Evolutionary conservation across 2,797 vertebrate genomes (phyloP), one percentile per base, ranked within the genome.

Genomic region (Chrysolophus pictus): DNA sequence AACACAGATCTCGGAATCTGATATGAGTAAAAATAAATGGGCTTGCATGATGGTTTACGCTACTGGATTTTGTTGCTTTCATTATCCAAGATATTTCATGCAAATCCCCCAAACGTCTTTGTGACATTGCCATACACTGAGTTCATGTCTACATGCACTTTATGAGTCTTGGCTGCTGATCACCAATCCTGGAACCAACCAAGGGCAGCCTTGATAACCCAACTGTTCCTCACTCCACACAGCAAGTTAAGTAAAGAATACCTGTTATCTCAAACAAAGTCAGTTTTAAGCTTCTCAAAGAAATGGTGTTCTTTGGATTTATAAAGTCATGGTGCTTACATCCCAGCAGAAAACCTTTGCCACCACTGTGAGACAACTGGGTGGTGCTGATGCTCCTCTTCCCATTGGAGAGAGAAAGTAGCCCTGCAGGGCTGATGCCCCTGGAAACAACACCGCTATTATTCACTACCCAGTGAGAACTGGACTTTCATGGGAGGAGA

Each of bases 171-270:
- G 26, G 23, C 24, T 60, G n/a, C 24, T 35, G 39, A 17, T n/a
- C 67, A n/a, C 3, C 47, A 16, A 2, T 0, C 0, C 24, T 41
- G 41, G 17, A 14, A 11, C 14, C 53, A 39, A 11, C 46, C 3
- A 8, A 14, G 7, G 46, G 56, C 39, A 60, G 65, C 41, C 24
- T 47, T 55, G 53, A 41, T 14, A 2, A 33, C 44, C 44, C 82
- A 76, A 53, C 5, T 5, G 3, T 42, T 47, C 17, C 47, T 74
- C 22, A 9, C 69, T 64, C 67, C n/a, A 4, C 3, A 14, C 47
- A 49, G 15, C 65, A 84, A 31, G 21, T 29, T 81, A 63, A 17
- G 23, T 12, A 17, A 73, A 69, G 17, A 75, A 11, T 21, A 63
- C 42, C 14, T 74, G 23, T 24, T 5, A 4, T n/a, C 59, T n/a